Evolutionary conservation across 1,140 invertebrate species (phyloP), one percentile per base, ranked within the genome.

Genomic region (Teleopsis dalmanni): DNA sequence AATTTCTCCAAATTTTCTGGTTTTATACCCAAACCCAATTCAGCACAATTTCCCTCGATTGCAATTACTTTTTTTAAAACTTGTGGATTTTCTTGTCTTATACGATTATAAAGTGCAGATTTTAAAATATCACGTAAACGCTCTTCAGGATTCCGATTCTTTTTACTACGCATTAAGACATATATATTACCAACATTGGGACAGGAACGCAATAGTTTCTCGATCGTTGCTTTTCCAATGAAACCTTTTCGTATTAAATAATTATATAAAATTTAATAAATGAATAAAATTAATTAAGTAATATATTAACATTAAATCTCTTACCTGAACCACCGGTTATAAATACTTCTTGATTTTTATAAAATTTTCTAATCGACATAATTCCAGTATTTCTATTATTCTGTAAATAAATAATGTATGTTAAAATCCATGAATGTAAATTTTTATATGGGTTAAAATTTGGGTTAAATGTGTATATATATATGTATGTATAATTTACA

Each of bases 191-290:
- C 73, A 3, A 94, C 47, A 4, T 78, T 76, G 0, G 82, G 78
- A 72, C 72, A 74, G 62, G 86, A 82, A 34, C 88, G 74, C n/a
- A 94, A 70, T 1, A 94, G 60, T 69, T 94, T 94, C 65, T 94
- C 90, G 3, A 94, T 77, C 2, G 94, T 72, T 3, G 89, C 83
- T 72, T 93, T 92, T 1, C 90, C 91, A 58, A 94, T 76, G 60
- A 94, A 94, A 6, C 90, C 90, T 66, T n/a, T n/a, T n/a, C n/a
- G n/a, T n/a, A n/a, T n/a, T n/a, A n/a, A 16, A 21, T 3, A 19
- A 7, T 0, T 84, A 86, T 50, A 48, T 40, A n/a, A 16, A 5
- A 48, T n/a, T n/a, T n/a, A 29, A 21, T 7, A 13, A 40, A 10
- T 18, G n/a, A 34, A 5, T 45, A 10, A 7, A 23, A 23, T 29